Evolutionary conservation across 2,113 vertebrate genomes (phyloP), one percentile per base, ranked within the genome.

Genomic region (Oreotrochilus melanogaster): DNA sequence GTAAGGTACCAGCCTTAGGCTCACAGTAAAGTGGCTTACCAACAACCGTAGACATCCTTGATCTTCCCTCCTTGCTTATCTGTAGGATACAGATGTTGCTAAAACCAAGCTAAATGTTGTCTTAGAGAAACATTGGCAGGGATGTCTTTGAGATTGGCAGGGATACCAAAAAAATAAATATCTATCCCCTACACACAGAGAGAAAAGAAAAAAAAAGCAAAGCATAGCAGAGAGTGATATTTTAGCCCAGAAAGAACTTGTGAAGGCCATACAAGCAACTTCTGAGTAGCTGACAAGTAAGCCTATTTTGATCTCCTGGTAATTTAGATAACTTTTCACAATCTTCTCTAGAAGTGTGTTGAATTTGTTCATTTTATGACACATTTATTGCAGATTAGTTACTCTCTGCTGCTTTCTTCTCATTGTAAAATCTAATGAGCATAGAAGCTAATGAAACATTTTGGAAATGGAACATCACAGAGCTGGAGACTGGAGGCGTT

Each of bases 391-490:
- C 66, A 76, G 50, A 70, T 95, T 92, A 92, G 85, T 92, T 97
- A 72, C 80, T 87, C 50, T 91, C 83, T 72, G 60, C 33, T 82
- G 30, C 71, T 85, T 94, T 94, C 89, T 88, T 70, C 37, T 47
- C 42, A 62, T 81, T 85, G 87, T 94, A 95, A 96, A 95, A 94
- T 91, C 67, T 92, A 92, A 94, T 96, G 89, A 64, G 87, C 51
- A 3, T 31, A 93, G 94, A 91, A 94, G 57, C 78, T 96, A 92
- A 91, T 95, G 89, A 71, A 96, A 93, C 57, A 61, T 79, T 91
- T 96, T 95, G 78, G 42, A 96, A 96, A 92, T 74, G 33, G 42
- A 94, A 79, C 75, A 42, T 75, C 61, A 54, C 30, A 72, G 58
- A 78, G 23, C 70, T 91, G 56, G 62, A 91, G 58, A 27, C 80